Percentiles rank a stretch among this genome's conserved stretches.
phyloP scores from a whole-genome alignment of 2,113 vertebrate species.

The Brevimyrus niger region DNA sequence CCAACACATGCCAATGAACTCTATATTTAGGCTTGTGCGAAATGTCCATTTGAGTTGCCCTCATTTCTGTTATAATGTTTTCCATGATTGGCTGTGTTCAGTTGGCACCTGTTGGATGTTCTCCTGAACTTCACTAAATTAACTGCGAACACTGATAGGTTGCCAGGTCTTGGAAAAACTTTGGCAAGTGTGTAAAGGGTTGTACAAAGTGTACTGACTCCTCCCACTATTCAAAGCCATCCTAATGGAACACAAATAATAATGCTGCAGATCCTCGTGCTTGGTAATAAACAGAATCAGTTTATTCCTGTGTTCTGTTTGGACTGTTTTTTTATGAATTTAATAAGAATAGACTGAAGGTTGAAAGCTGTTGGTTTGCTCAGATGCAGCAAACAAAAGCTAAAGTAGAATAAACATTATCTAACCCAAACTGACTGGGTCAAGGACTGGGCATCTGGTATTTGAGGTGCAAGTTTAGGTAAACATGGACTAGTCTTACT shows the following conservation, averaged over 20 bases:
- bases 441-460: constrained; percentile 20
- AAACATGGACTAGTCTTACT: constrained; percentile 28
- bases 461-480: constrained; percentile 17
- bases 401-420: constrained; percentile 22
- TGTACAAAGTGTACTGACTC: background rate
- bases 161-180: background rate
- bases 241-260: background rate
- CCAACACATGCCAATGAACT: background rate
- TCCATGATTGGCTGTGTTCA: background rate
- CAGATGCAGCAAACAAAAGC: constrained; percentile 17
- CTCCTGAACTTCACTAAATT: background rate
- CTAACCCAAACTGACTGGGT: constrained; percentile 19
- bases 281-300: background rate
- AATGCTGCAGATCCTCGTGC: background rate
- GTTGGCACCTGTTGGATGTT: background rate
- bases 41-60: background rate
- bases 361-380: constrained; percentile 13
- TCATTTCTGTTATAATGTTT: background rate
- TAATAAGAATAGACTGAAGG: constrained; percentile 11
- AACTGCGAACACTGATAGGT: background rate
- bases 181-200: background rate
- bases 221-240: background rate
- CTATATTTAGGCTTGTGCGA: background rate
- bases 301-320: background rate
- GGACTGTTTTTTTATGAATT: background rate